Evolutionary conservation across 2,797 vertebrate genomes (phyloP), one percentile per base, ranked within the genome.

Genomic region (Pogonophryne albipinna): DNA sequence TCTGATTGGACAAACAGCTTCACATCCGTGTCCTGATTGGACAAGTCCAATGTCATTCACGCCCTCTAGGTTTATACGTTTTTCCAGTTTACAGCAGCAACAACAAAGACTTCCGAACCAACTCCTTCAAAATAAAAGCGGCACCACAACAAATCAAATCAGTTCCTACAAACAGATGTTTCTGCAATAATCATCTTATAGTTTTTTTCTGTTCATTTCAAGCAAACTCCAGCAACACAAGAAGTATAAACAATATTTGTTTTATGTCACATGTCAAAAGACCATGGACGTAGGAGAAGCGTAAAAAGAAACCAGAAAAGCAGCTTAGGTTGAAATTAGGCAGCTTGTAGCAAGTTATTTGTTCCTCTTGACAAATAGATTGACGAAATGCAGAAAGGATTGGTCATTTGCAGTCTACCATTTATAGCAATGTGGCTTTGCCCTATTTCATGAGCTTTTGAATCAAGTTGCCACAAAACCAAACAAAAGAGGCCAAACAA

Each of bases 41-140:
- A 74, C 38, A 31, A 58, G 0, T 14, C 0, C 16, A 27, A 13
- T 66, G 70, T 75, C 83, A 51, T 34, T 86, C 66, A 80, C 45
- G 47, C 53, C 31, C 56, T 5, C 10, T 20, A 3, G 2, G 0
- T 15, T 0, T 6, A 10, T 3, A 44, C 38, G 64, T 31, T 64
- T 27, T 38, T 5, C 1, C 1, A 7, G 1, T 1, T 6, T 2
- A 0, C 0, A 2, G 1, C 16, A 23, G 4, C 12, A 60, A 45
- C 11, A 20, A 17, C 12, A 41, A 2, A n/a, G 0, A 17, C 34
- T 57, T 60, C 76, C 56, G 42, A 3, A 0, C 1, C 0, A 0
- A 17, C 12, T 17, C 68, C 38, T 83, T 85, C 87, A 86, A 2
- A 89, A 74, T 89, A 89, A 86, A 80, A 80, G 58, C 66, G 0